Percentiles rank a stretch among this genome's conserved stretches.
These are phyloP conservation scores for Gastrophryne carolinensis DNA, from an alignment of 2,797 vertebrate species.

Conservation along the genomic window DNA sequence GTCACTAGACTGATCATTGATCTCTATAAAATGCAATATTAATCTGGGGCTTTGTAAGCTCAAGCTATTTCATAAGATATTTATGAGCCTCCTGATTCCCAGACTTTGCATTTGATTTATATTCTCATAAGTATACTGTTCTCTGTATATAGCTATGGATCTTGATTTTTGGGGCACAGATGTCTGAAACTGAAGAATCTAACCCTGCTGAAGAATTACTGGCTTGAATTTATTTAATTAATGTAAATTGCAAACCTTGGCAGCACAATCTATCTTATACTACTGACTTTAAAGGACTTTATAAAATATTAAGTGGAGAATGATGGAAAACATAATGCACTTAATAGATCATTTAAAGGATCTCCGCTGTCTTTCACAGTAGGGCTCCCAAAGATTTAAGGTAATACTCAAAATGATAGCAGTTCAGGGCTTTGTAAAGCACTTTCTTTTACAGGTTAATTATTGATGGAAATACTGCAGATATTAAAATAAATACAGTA, in stretches of 20 bases:
- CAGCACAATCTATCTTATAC: slow-evolving; percentile 8
- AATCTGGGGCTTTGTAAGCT: too few species aligned
- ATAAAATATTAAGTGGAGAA: slow-evolving; percentile 48
- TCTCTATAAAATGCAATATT: too few species aligned
- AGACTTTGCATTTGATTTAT: neutral
- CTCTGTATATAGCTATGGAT: neutral
- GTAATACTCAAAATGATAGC: slow-evolving; percentile 11
- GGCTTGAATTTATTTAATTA: slow-evolving; percentile 3
- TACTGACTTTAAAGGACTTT: slow-evolving; percentile 23
- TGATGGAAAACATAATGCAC: slow-evolving; percentile 36
- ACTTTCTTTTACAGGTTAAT: neutral
- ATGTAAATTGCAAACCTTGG: slow-evolving; percentile 7
- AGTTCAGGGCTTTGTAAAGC: slow-evolving; percentile 5
- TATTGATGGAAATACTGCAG: slow-evolving; percentile 21
- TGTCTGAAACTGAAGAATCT: neutral
- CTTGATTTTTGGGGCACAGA: neutral
- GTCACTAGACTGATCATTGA: too few species aligned
- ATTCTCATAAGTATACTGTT: neutral
- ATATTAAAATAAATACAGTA: neutral
- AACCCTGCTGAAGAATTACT: neutral
- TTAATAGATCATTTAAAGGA: slow-evolving; percentile 44
- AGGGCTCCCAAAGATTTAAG: slow-evolving; percentile 20
- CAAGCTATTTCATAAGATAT: too few species aligned
- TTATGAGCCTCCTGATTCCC: too few species aligned
- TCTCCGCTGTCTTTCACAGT: slow-evolving; percentile 21